A percentile compares a stretch with the other conserved stretches of the same genome.
phyloP scores from a whole-genome alignment of 1,140 invertebrate species.

The Drosophila sturtevanti region DNA sequence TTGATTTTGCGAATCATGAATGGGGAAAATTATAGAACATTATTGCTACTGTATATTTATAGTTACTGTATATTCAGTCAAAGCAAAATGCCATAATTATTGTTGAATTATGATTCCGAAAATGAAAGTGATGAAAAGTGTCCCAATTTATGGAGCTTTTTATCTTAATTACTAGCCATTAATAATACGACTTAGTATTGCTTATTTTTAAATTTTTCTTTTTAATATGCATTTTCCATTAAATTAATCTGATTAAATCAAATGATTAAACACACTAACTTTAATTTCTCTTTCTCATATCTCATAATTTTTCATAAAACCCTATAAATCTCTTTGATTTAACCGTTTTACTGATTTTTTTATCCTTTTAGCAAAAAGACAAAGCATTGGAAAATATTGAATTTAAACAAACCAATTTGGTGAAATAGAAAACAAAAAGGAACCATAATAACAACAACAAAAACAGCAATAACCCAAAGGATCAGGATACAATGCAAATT shows the following conservation, averaged over 20 bases:
- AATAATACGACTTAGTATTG: neutral
- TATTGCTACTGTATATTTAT: neutral
- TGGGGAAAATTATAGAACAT: neutral
- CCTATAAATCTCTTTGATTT: constrained; percentile 12
- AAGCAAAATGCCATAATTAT: neutral
- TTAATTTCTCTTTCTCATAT: neutral
- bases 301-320: neutral
- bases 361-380: neutral
- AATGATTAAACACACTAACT: neutral
- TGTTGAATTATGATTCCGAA: too few species aligned
- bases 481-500: constrained; percentile 34
- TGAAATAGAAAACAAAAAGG: constrained; percentile 41
- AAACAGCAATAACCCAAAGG: constrained; percentile 36
- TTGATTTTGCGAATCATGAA: constrained; percentile 34
- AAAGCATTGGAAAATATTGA: constrained; percentile 58
- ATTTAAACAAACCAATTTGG: constrained; percentile 78
- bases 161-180: neutral
- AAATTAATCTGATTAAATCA: neutral
- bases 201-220: neutral
- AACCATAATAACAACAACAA: constrained; percentile 19
- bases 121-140: too few species aligned
- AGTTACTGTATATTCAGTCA: neutral
- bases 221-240: neutral
- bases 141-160: neutral
- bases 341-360: neutral